A percentile compares a stretch with the other conserved stretches of the same genome.
Evolutionary conservation across 2,797 vertebrate genomes (phyloP).

Genomic region (Zalophus californianus): DNA sequence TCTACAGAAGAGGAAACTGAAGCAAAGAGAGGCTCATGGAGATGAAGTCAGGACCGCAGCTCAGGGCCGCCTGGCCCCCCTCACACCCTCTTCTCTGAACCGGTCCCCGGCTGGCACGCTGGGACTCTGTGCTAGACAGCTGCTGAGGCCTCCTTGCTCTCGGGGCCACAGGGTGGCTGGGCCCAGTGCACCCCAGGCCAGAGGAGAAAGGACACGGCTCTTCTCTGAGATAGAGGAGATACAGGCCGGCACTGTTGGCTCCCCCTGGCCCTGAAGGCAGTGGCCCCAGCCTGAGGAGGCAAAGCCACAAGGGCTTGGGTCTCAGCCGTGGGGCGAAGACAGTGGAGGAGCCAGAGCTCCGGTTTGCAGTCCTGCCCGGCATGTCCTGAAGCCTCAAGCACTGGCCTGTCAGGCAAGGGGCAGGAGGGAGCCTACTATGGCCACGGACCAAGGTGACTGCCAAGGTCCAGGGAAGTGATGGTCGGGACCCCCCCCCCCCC

Average conservation of each 20-base stretch:
- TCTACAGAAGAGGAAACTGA: neutral
- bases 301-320: too few relatives aligned
- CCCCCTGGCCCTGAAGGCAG: rapidly evolving
- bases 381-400: neutral
- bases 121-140: neutral
- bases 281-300: neutral
- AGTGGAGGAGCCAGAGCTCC: too few relatives aligned
- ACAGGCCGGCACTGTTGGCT: neutral
- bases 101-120: neutral
- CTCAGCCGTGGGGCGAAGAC: neutral
- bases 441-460: neutral
- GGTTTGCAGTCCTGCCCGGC: neutral
- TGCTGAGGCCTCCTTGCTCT: neutral
- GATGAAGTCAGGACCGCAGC: neutral
- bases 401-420: neutral
- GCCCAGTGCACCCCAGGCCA: neutral
- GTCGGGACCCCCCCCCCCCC: neutral
- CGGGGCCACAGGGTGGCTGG: neutral
- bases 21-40: neutral
- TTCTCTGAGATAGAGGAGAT: neutral
- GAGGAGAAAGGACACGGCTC: neutral
- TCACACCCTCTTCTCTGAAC: neutral
- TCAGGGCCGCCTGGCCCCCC: neutral
- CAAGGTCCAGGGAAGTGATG: rapidly evolving
- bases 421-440: neutral